Evolutionary conservation across 2,797 vertebrate genomes (phyloP).

Genomic region (Echiichthys vipera): DNA sequence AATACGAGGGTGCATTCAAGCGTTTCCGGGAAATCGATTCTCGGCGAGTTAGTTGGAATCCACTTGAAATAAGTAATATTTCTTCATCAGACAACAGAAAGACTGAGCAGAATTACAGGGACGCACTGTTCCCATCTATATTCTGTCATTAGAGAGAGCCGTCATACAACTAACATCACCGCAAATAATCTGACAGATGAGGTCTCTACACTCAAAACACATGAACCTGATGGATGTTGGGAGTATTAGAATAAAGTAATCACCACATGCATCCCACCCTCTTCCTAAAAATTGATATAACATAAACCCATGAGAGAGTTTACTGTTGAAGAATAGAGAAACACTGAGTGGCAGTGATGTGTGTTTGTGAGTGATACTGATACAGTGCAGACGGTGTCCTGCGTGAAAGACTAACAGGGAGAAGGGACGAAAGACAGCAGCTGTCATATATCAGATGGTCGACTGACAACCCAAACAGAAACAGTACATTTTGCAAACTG

Average conservation of each 20-base stretch:
- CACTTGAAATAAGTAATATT: constrained; percentile 12
- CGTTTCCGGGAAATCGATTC: constrained; percentile 1
- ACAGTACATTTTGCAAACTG: no score
- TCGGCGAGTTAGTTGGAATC: constrained; percentile 17
- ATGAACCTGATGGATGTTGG: constrained; percentile 2
- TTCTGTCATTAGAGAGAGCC: constrained; percentile 46
- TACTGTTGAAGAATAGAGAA: background rate
- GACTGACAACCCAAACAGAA: background rate
- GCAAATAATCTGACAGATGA: constrained; percentile 33
- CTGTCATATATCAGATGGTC: constrained; percentile 27
- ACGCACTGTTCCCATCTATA: constrained; percentile 50
- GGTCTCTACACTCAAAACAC: constrained; percentile 8
- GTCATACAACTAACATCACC: constrained; percentile 28
- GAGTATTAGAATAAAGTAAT: background rate
- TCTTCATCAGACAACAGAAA: constrained; percentile 12
- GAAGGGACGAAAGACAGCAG: constrained; percentile 30
- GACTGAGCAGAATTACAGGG: constrained; percentile 24
- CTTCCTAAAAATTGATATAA: constrained; percentile 25
- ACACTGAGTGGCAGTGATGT: background rate
- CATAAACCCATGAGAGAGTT: constrained; percentile 10
- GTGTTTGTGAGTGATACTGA: constrained; percentile 29
- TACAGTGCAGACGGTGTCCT: constrained; percentile 12
- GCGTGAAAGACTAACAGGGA: constrained; percentile 12
- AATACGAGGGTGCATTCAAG: background rate
- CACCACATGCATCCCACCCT: background rate